A percentile compares a stretch with the other conserved stretches of the same genome.
Conservation (phyloP, 2,797 vertebrate species). For the Malurus leucopterus region DNA sequence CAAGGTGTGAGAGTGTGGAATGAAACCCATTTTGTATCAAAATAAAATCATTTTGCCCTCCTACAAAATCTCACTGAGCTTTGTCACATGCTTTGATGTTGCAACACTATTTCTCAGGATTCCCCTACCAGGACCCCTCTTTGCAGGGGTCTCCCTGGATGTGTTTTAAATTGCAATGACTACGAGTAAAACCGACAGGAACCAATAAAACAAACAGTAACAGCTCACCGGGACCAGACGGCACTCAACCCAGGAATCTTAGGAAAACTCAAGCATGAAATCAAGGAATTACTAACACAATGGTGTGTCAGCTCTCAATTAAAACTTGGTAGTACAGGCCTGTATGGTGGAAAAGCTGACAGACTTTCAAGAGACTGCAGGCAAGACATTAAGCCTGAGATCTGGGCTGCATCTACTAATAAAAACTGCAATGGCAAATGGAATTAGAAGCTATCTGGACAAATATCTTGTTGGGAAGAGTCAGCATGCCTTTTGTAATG, state of each 20-base stretch:
- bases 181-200: background rate
- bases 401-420: background rate
- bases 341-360: background rate
- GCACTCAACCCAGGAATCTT: background rate
- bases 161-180: background rate
- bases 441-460: background rate
- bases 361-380: background rate
- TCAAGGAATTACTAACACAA: background rate
- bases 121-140: background rate
- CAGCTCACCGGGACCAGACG: background rate
- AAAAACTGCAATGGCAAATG: background rate
- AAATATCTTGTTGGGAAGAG: background rate
- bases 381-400: background rate
- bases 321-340: background rate
- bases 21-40: background rate
- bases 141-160: background rate
- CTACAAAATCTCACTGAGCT: background rate
- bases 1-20: background rate
- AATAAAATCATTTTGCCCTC: background rate
- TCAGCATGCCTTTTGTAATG: background rate
- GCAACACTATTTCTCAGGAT: background rate
- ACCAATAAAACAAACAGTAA: background rate
- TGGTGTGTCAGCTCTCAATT: background rate
- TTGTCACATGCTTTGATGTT: background rate
- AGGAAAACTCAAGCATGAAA: constrained; percentile 16